Evolutionary conservation across 2,113 vertebrate genomes (phyloP).

Genomic region (Apodemus sylvaticus): DNA sequence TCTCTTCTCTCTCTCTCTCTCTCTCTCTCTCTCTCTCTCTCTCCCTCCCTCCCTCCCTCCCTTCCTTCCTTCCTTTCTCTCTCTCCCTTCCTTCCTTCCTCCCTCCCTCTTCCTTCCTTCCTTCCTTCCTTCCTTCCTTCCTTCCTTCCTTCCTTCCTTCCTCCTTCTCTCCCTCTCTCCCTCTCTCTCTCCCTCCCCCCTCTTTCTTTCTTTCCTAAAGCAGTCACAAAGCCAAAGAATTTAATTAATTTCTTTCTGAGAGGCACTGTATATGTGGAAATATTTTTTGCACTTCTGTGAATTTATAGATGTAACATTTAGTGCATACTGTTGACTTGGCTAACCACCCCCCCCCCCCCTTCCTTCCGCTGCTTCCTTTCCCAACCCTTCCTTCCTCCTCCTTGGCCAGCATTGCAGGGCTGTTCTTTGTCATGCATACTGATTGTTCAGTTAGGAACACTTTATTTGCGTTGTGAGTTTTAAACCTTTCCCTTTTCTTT

Average conservation of each 20-base stretch:
- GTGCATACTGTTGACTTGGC: slow-evolving; percentile 38
- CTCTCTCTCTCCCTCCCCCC: neutral
- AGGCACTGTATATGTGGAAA: slow-evolving; percentile 71
- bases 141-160: neutral
- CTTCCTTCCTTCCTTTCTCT: neutral
- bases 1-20: neutral
- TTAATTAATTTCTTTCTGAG: slow-evolving; percentile 83
- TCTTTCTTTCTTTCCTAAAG: neutral
- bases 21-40: neutral
- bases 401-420: neutral
- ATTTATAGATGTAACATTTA: slow-evolving; percentile 65
- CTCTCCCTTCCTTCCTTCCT: too few species aligned
- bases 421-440: neutral
- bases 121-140: neutral
- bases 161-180: too few species aligned
- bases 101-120: neutral
- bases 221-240: slow-evolving; percentile 64
- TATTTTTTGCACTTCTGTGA: slow-evolving; percentile 73
- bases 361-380: neutral
- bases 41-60: neutral
- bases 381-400: slow-evolving; percentile 8
- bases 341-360: neutral
- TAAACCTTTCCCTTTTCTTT: slow-evolving; percentile 13
- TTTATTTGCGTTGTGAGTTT: neutral
- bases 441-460: neutral